Conservation (phyloP, 2,113 vertebrate species). For the Rhinopithecus roxellana region DNA sequence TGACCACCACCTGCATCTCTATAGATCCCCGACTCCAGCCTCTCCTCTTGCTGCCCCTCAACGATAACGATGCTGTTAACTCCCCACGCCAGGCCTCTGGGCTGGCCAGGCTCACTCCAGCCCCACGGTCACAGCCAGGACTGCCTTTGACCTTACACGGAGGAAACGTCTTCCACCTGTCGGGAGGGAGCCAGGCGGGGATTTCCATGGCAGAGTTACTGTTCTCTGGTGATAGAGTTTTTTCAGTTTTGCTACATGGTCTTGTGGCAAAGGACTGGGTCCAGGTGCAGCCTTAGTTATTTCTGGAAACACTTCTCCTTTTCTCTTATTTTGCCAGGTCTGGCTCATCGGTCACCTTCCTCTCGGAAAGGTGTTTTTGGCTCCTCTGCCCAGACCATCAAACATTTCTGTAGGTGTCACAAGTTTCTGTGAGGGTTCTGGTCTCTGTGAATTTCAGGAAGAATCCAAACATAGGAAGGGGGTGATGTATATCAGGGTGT, state of each 20-base stretch:
- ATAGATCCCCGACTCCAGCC: neutral
- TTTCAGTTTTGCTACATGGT: slow-evolving; percentile 31
- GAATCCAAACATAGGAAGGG: neutral
- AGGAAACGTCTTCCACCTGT: neutral
- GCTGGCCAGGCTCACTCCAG: neutral
- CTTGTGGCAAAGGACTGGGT: slow-evolving; percentile 33
- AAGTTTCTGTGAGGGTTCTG: neutral
- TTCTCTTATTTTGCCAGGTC: slow-evolving; percentile 1
- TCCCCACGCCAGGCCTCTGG: neutral
- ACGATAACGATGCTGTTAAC: neutral
- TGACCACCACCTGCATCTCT: neutral
- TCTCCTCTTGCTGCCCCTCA: neutral
- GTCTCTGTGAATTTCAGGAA: neutral
- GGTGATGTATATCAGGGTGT: neutral
- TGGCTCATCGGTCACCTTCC: neutral
- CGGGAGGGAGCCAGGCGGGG: slow-evolving; percentile 5
- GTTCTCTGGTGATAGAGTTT: neutral
- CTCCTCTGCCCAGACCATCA: neutral
- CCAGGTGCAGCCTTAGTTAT: slow-evolving; percentile 52
- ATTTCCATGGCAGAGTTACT: slow-evolving; percentile 45
- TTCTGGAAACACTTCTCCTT: slow-evolving; percentile 61
- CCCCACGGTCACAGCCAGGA: neutral
- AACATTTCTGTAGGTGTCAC: neutral
- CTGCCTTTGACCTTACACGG: neutral
- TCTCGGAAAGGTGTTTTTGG: neutral